Evolutionary conservation across 1,140 invertebrate species (phyloP).

Genomic region (Cydia splendana): DNA sequence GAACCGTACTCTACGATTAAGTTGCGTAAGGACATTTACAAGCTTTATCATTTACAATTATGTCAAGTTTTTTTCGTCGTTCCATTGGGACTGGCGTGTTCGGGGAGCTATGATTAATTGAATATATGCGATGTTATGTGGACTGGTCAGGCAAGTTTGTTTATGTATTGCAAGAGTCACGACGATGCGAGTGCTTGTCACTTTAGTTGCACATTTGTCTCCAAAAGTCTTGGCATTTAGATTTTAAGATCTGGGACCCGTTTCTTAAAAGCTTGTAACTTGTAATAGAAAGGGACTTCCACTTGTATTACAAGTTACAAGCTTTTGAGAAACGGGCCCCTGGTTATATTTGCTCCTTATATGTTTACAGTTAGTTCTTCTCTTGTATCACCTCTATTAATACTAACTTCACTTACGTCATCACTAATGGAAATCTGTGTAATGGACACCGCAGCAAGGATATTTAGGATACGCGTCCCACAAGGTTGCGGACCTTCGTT

Average conservation of each 20-base stretch:
- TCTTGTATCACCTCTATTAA: too few relatives aligned
- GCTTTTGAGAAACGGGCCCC: too few relatives aligned
- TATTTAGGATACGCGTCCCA: too few relatives aligned
- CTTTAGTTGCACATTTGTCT: neutral
- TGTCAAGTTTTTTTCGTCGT: neutral
- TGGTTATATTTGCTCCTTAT: neutral
- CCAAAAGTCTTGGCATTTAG: neutral
- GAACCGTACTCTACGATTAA: neutral
- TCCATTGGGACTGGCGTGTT: neutral
- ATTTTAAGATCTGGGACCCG: neutral
- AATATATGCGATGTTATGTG: neutral
- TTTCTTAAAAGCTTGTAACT: too few relatives aligned
- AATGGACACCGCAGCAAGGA: too few relatives aligned
- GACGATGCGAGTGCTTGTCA: neutral
- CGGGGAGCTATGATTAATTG: neutral
- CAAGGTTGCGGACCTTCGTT: too few relatives aligned
- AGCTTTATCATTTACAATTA: neutral
- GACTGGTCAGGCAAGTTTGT: neutral
- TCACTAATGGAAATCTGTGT: too few relatives aligned
- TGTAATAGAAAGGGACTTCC: too few relatives aligned
- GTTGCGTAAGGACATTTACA: neutral
- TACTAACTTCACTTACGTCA: too few relatives aligned
- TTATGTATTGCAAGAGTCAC: neutral
- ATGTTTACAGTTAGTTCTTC: too few relatives aligned
- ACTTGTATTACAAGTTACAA: too few relatives aligned